phyloP scores from a whole-genome alignment of 2,113 vertebrate genomes.

The Euleptes europaea region DNA sequence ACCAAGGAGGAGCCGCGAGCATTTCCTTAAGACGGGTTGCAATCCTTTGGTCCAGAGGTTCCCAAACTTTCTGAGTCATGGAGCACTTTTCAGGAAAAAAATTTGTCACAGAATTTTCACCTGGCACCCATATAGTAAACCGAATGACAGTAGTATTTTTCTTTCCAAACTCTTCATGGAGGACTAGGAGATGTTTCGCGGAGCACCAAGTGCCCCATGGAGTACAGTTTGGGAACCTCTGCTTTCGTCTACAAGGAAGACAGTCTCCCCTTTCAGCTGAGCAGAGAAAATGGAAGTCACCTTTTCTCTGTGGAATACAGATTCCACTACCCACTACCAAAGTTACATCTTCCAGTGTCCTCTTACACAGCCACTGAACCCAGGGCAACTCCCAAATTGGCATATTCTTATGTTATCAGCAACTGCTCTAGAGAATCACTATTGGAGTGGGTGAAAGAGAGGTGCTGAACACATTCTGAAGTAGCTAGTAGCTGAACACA shows the following conservation, averaged over 20 bases:
- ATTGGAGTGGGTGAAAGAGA: slow-evolving; percentile 2
- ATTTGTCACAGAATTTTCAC: too few relatives aligned
- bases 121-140: too few relatives aligned
- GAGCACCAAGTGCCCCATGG: too few relatives aligned
- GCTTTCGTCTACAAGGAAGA: background rate
- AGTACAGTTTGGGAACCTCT: too few relatives aligned
- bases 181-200: too few relatives aligned
- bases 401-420: background rate
- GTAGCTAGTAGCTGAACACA: too few relatives aligned
- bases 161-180: too few relatives aligned
- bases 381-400: background rate
- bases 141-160: too few relatives aligned
- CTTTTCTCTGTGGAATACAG: background rate
- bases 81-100: too few relatives aligned
- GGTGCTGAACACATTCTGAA: background rate
- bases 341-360: background rate
- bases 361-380: background rate
- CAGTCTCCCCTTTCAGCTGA: background rate
- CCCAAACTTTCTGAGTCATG: too few relatives aligned
- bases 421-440: background rate
- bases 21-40: background rate
- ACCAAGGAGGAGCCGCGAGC: background rate
- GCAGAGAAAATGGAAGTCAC: background rate
- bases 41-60: background rate
- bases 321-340: background rate